A percentile compares a stretch with the other conserved stretches of the same genome.
Conservation (phyloP, 2,797 vertebrate species). For the Pangasius krempfi region DNA sequence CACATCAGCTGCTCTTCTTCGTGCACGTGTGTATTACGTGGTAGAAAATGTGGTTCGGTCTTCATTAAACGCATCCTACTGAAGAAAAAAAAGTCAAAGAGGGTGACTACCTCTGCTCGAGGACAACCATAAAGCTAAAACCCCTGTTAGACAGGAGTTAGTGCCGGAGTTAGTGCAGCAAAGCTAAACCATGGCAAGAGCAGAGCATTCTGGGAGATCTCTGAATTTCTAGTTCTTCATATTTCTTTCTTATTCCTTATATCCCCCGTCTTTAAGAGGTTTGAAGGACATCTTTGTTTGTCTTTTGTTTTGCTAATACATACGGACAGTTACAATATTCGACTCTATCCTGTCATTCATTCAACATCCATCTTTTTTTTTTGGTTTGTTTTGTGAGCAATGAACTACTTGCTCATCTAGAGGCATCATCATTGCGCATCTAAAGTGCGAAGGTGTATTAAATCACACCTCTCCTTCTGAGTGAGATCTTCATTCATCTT, state of each 20-base stretch:
- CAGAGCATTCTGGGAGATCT: background rate
- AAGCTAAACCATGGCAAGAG: background rate
- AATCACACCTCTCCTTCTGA: conserved; percentile 84
- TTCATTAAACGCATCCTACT: too few species aligned
- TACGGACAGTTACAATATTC: background rate
- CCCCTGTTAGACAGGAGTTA: too few species aligned
- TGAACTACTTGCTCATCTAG: background rate
- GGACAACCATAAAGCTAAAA: too few species aligned
- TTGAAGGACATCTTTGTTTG: too few species aligned
- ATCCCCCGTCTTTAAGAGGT: too few species aligned
- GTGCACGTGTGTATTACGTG: too few species aligned
- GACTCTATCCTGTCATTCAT: background rate
- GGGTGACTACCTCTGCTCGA: too few species aligned
- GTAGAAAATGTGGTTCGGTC: too few species aligned
- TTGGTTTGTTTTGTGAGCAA: background rate
- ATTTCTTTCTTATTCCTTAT: background rate
- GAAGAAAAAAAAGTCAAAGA: too few species aligned
- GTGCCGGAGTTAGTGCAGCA: too few species aligned
- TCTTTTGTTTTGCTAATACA: too few species aligned
- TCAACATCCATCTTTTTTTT: background rate
- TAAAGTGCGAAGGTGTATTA: background rate
- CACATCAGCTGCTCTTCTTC: too few species aligned
- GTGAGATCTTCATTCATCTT: conserved; percentile 91
- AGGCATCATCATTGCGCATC: background rate
- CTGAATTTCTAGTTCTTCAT: background rate